phyloP scores from a whole-genome alignment of 92 coral and sea anemone genomes.

The Epizoanthus illoricatus region DNA sequence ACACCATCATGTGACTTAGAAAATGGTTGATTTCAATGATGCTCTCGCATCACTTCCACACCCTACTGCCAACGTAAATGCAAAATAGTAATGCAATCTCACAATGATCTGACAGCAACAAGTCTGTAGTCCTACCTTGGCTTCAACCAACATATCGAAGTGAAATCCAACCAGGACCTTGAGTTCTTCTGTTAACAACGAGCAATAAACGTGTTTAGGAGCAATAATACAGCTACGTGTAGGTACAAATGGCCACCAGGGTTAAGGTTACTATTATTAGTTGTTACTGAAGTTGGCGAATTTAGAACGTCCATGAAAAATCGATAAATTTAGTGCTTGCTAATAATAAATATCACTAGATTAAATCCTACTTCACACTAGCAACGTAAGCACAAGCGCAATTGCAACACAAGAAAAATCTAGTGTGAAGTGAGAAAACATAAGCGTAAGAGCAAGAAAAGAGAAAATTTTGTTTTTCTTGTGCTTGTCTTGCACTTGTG shows the following conservation, averaged over 20 bases:
- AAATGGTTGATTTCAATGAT: neutral
- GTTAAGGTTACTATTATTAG: too few relatives aligned
- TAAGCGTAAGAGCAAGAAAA: too few relatives aligned
- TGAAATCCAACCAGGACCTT: slow-evolving; percentile 48
- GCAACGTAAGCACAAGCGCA: too few relatives aligned
- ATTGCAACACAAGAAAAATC: too few relatives aligned
- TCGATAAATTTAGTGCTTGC: too few relatives aligned
- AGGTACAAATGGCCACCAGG: neutral
- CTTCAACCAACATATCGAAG: slow-evolving; percentile 69
- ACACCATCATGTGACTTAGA: neutral
- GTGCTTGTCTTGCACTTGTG: too few relatives aligned
- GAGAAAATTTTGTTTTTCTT: too few relatives aligned
- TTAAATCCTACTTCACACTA: too few relatives aligned
- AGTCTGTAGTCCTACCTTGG: slow-evolving; percentile 56
- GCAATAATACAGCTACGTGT: neutral
- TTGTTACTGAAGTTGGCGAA: neutral
- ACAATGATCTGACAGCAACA: neutral
- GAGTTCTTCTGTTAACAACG: slow-evolving; percentile 52
- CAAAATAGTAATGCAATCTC: neutral
- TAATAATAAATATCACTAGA: too few relatives aligned
- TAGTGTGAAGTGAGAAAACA: too few relatives aligned
- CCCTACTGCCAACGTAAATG: slow-evolving; percentile 7
- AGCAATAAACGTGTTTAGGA: neutral
- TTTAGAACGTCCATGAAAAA: neutral
- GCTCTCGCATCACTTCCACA: slow-evolving; percentile 12